Evolutionary conservation across 2,888 invertebrate genomes (phyloP), one percentile per base, ranked within the genome.

Genomic region (Zonitis immaculata): DNA sequence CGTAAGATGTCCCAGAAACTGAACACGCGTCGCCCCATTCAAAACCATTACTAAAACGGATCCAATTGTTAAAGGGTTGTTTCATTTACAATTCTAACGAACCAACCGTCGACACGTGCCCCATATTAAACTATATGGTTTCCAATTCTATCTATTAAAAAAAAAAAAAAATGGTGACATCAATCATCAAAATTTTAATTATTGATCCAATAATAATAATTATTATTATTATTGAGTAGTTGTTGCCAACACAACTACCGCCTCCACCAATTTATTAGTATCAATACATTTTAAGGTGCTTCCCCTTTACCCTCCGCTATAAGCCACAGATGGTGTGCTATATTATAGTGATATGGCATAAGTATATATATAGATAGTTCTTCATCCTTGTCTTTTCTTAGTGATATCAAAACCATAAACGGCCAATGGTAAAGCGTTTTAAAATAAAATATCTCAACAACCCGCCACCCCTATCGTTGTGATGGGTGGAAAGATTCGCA

Each of bases 381-480:
- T 11, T 47, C 44, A 47, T 54, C 47, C 54, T 51, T 42, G 39
- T 49, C 51, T 51, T 25, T n/a, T 28, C 9, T 27, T 46, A 16
- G 42, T 50, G 59, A 61, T 63, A 65, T 62, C 60, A 63, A 61
- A 60, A 55, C 52, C 61, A 63, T 61, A 64, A 60, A 58, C 59
- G 66, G 68, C 74, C 74, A 75, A 75, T 75, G 64, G 70, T 67
- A 68, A 64, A 56, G 49, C 69, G 70, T 66, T 75, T 75, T 75
- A 75, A 75, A 75, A 69, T 74, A 71, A 73, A 73, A 73, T 70
- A 70, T 69, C 64, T 63, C 55, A 48, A 52, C 30, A 43, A 47
- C 52, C 52, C 59, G 60, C 64, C 66, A 66, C 69, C 72, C 70
- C 65, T 64, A 64, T 62, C 66, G 48, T 64, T 63, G 62, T 60